Evolutionary conservation across 2,113 vertebrate species (phyloP), one percentile per base, ranked within the genome.

Genomic region (Thymallus thymallus): DNA sequence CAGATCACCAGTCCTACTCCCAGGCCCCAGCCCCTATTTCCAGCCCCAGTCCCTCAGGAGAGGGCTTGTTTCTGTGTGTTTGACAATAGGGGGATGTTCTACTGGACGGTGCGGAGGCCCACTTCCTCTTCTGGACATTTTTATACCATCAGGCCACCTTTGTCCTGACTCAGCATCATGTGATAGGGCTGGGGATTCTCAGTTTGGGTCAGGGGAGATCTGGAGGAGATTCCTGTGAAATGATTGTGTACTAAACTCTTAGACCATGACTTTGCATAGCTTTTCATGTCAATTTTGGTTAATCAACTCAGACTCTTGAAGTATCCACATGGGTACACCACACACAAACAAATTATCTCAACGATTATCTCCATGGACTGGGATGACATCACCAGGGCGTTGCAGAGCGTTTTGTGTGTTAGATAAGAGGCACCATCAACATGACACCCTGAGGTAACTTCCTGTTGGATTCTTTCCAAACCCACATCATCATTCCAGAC

Each of bases 61-160:
- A 58, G 2, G 30, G 18, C 41, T 72, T 22, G 24, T 60, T 56
- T 46, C 72, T 22, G 68, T 80, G 81, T 75, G 9, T 78, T 48
- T 18, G 61, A 89, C 88, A 92, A 90, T 88, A 70, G 84, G 69
- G 75, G 89, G 88, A 92, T 89, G 87, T 90, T 73, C 75, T 85
- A 61, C 29, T 73, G 55, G 18, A 55, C 72, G 76, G 35, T 0
- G 0, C 6, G 18, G 62, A 51, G 79, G 24, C 35, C 76, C 2
- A 20, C 30, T n/a, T 74, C 63, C 69, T 30, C 69, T 55, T 71
- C 26, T 71, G 51, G 69, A 23, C 6, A 60, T 60, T 60, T 60
- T 16, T 23, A 22, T 65, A 29, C 24, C 12, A 22, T 65, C 13
- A 51, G 48, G 14, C 18, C 48, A 51, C 30, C 65, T 35, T 67